Percentiles rank a stretch among this genome's conserved stretches.
phyloP scores from a whole-genome alignment of 2,888 invertebrate species.

The Globia sparganii region DNA sequence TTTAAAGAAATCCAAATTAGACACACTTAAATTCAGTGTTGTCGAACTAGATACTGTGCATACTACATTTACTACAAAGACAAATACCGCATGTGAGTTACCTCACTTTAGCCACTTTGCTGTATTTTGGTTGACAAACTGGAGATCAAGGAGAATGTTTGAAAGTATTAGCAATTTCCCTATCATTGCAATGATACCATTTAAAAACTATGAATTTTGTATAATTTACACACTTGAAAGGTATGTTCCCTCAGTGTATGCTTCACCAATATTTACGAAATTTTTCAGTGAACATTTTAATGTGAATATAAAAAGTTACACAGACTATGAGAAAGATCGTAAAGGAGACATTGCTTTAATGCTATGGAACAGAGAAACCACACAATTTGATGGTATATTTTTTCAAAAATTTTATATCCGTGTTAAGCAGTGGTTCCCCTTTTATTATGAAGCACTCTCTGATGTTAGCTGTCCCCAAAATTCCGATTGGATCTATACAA shows the following conservation, averaged over 20 bases:
- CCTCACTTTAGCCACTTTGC: conserved; percentile 69
- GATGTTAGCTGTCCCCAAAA: conserved; percentile 57
- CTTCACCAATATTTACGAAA: conserved; percentile 71
- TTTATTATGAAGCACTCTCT: conserved; percentile 58
- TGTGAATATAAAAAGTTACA: conserved; percentile 60
- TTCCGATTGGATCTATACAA: conserved; percentile 74
- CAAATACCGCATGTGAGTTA: conserved; percentile 3
- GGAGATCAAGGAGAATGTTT: conserved; percentile 56
- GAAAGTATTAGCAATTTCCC: conserved; percentile 63
- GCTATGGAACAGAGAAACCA: conserved; percentile 78
- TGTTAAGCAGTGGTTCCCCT: conserved; percentile 76
- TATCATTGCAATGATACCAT: conserved; percentile 65
- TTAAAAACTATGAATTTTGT: conserved; percentile 74
- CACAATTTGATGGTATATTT: conserved; percentile 77
- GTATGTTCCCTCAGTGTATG: conserved; percentile 66
- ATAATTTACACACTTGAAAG: conserved; percentile 66
- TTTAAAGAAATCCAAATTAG: conserved; percentile 73
- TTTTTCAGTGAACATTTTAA: conserved; percentile 76
- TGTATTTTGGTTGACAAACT: conserved; percentile 73
- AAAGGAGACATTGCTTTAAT: conserved; percentile 74
- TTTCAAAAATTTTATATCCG: conserved; percentile 72
- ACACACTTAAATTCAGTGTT: conserved; percentile 75
- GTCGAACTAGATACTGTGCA: conserved; percentile 63
- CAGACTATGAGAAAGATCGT: conserved; percentile 61
- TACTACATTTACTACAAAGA: conserved; percentile 20